Evolutionary conservation across 2,888 invertebrate species (phyloP).

Genomic region (Drosophila anomalata): DNA sequence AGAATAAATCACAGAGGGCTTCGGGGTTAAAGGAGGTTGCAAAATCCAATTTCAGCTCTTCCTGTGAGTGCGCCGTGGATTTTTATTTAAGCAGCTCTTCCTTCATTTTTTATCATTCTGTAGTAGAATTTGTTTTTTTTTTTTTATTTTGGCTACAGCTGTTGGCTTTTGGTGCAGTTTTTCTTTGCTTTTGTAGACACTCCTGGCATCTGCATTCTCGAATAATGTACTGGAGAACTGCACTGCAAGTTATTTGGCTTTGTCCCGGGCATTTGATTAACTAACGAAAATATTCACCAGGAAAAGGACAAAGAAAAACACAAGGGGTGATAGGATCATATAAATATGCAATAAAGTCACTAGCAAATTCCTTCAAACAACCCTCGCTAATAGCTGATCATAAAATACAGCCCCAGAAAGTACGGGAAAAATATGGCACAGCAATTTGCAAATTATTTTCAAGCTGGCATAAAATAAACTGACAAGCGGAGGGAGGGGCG

Average conservation of each 20-base stretch:
- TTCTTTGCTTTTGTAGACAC: slow-evolving; percentile 19
- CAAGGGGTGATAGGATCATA: slow-evolving; percentile 7
- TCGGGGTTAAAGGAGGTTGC: slow-evolving; percentile 39
- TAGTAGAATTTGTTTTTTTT: background rate
- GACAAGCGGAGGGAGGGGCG: slow-evolving; percentile 47
- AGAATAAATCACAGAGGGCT: slow-evolving; percentile 70
- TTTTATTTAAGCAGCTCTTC: slow-evolving; percentile 57
- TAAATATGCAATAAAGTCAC: slow-evolving; percentile 60
- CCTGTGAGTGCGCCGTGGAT: slow-evolving; percentile 44
- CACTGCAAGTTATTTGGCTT: slow-evolving; percentile 60
- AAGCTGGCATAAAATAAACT: slow-evolving; percentile 77
- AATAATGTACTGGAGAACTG: slow-evolving; percentile 54
- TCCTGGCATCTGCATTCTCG: slow-evolving; percentile 45
- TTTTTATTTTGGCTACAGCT: slow-evolving; percentile 15
- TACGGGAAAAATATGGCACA: slow-evolving; percentile 62
- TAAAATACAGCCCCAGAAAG: slow-evolving; percentile 59
- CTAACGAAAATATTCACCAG: slow-evolving; percentile 41
- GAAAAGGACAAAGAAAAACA: background rate
- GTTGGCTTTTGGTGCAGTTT: slow-evolving; percentile 16
- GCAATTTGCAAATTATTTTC: slow-evolving; percentile 80
- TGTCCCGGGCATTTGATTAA: slow-evolving; percentile 55
- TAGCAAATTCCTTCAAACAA: slow-evolving; percentile 35
- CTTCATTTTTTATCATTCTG: slow-evolving; percentile 12
- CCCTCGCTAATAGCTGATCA: slow-evolving; percentile 65
- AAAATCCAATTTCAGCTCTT: slow-evolving; percentile 69